phyloP scores from a whole-genome alignment of 2,797 vertebrate genomes.

The Scyliorhinus canicula region DNA sequence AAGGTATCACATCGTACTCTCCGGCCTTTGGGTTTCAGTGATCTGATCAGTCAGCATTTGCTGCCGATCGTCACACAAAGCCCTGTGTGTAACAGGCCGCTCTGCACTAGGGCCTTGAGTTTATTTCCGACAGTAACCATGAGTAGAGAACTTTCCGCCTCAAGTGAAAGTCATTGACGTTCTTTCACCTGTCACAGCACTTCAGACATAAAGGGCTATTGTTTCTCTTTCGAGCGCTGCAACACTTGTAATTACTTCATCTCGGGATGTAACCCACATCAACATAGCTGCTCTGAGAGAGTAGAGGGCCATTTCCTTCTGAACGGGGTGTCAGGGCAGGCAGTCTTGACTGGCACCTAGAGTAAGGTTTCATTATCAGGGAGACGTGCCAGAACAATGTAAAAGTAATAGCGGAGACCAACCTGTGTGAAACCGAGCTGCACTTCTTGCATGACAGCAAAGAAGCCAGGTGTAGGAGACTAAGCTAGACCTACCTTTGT shows the following conservation, averaged over 20 bases:
- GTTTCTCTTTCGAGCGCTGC: not conserved
- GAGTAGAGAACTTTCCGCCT: not conserved
- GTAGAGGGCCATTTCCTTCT: not conserved
- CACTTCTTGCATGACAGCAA: conserved; percentile 57
- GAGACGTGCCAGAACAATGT: conserved; percentile 58
- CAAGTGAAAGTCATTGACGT: not conserved
- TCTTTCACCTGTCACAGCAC: not conserved
- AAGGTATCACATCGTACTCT: not conserved
- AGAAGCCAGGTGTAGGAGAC: conserved; percentile 54
- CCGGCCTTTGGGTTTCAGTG: not conserved
- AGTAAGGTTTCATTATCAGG: conserved; percentile 49
- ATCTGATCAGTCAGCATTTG: not conserved
- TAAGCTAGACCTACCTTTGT: not conserved
- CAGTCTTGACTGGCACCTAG: conserved; percentile 49
- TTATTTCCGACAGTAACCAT: not conserved
- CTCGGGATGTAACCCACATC: not conserved
- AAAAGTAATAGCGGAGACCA: conserved; percentile 60
- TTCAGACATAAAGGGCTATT: not conserved
- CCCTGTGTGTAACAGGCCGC: not conserved
- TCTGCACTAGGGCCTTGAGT: not conserved
- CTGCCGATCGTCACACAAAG: not conserved
- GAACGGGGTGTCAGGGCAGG: conserved; percentile 33
- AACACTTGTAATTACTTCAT: not conserved
- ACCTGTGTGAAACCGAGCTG: conserved; percentile 63
- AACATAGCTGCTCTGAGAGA: not conserved